Evolutionary conservation across 2,797 vertebrate genomes (phyloP).

Genomic region (Mastacembelus armatus): DNA sequence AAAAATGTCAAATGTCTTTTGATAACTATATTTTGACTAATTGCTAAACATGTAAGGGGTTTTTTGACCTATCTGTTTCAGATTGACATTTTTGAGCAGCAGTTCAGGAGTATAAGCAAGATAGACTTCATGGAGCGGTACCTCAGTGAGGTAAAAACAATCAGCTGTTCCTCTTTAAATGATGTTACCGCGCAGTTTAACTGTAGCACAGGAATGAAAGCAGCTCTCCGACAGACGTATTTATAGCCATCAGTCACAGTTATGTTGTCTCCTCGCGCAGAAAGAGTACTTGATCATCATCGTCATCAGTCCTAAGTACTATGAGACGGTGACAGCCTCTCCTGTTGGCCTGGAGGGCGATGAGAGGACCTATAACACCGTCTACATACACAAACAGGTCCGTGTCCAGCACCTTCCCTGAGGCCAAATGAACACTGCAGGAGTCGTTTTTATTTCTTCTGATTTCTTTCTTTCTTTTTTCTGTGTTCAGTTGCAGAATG

Average conservation of each 20-base stretch:
- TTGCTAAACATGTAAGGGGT: not conserved
- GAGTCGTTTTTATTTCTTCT: not conserved
- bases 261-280: constrained; percentile 42
- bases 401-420: not conserved
- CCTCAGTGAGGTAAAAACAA: constrained; percentile 82
- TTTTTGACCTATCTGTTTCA: constrained; percentile 54
- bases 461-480: not conserved
- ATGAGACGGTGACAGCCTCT: constrained; percentile 80
- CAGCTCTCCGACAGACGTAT: not conserved
- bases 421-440: not conserved
- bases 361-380: constrained; percentile 85
- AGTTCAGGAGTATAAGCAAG: constrained; percentile 88
- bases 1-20: not conserved
- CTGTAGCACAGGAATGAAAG: not conserved
- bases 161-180: not conserved
- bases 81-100: constrained; percentile 89
- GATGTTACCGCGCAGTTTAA: too few relatives aligned
- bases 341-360: constrained; percentile 78
- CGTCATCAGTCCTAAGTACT: constrained; percentile 88
- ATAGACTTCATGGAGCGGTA: constrained; percentile 90
- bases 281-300: constrained; percentile 89
- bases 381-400: constrained; percentile 89
- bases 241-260: not conserved
- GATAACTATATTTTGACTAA: not conserved
- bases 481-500: constrained; percentile 82